phyloP scores from a whole-genome alignment of 2,888 invertebrate species.

The Syritta pipiens region DNA sequence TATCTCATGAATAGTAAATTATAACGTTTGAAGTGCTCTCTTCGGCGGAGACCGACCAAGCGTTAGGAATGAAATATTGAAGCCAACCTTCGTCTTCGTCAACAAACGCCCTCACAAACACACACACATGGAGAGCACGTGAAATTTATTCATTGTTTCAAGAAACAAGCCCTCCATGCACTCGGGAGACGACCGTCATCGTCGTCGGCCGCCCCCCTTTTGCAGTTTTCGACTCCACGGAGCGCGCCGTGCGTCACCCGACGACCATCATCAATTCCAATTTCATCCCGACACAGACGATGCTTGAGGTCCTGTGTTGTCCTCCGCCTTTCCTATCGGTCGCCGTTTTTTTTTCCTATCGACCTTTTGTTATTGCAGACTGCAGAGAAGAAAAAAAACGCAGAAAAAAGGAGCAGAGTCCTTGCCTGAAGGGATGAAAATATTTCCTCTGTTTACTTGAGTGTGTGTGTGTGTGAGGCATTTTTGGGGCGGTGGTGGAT shows the following conservation, averaged over 20 bases:
- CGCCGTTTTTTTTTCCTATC: slow-evolving; percentile 19
- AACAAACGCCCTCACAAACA: slow-evolving; percentile 37
- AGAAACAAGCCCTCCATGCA: slow-evolving; percentile 4
- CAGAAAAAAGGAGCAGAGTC: too few species aligned
- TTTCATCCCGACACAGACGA: slow-evolving; percentile 61
- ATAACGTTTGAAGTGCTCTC: slow-evolving; percentile 47
- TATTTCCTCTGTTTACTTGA: slow-evolving; percentile 27
- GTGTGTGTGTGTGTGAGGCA: not conserved
- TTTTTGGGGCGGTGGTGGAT: not conserved
- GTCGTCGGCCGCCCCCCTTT: slow-evolving; percentile 42
- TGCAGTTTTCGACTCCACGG: slow-evolving; percentile 59
- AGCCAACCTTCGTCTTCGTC: slow-evolving; percentile 52
- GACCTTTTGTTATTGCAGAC: slow-evolving; percentile 32
- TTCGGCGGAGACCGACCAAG: slow-evolving; percentile 4
- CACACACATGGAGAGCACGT: slow-evolving; percentile 19
- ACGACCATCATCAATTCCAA: slow-evolving; percentile 66
- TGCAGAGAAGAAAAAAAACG: not conserved
- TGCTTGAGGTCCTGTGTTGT: not conserved
- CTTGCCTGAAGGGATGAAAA: slow-evolving; percentile 41
- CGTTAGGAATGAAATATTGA: slow-evolving; percentile 56
- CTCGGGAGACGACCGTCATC: not conserved
- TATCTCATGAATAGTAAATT: slow-evolving; percentile 69
- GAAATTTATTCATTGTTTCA: slow-evolving; percentile 64
- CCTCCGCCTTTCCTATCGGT: not conserved
- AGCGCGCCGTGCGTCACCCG: slow-evolving; percentile 15